phyloP scores from a whole-genome alignment of 2,888 invertebrate species.

The Sinodicranocentrus sp. region DNA sequence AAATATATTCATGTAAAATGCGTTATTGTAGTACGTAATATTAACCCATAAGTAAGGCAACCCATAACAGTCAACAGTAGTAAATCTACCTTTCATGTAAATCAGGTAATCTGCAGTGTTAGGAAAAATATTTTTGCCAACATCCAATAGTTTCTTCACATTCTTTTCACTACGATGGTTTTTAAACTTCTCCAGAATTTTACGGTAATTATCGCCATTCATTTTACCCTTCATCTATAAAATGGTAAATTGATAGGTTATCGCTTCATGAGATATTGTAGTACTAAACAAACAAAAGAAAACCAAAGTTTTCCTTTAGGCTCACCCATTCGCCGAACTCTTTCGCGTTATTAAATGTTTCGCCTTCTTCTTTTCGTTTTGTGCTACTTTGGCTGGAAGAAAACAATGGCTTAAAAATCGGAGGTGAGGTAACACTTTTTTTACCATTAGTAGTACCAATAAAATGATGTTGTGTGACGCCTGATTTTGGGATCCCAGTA shows the following conservation, averaged over 20 bases:
- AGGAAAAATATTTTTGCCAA: slow-evolving; percentile 41
- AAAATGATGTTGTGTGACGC: slow-evolving; percentile 29
- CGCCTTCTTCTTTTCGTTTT: not conserved
- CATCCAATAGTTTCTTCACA: slow-evolving; percentile 25
- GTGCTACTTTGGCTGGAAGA: slow-evolving; percentile 2
- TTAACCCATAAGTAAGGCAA: not conserved
- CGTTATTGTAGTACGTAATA: too few relatives aligned
- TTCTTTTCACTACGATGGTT: slow-evolving; percentile 8
- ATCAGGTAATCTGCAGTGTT: slow-evolving; percentile 16
- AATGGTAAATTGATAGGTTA: not conserved
- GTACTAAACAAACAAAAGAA: too few relatives aligned
- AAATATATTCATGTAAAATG: not conserved
- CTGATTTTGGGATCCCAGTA: slow-evolving; percentile 4
- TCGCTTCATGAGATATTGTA: not conserved
- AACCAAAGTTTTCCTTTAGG: not conserved
- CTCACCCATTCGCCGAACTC: slow-evolving; percentile 36
- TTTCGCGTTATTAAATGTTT: slow-evolving; percentile 25
- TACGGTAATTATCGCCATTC: not conserved
- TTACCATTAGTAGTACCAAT: not conserved
- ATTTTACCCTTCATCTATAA: slow-evolving; percentile 36
- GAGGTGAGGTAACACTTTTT: not conserved
- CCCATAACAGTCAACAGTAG: too few relatives aligned
- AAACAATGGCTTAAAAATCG: slow-evolving; percentile 45
- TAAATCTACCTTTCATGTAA: slow-evolving; percentile 26
- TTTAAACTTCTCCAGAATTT: slow-evolving; percentile 8